Evolutionary conservation across 2,888 invertebrate species (phyloP), one percentile per base, ranked within the genome.

Genomic region (Buathra laborator): DNA sequence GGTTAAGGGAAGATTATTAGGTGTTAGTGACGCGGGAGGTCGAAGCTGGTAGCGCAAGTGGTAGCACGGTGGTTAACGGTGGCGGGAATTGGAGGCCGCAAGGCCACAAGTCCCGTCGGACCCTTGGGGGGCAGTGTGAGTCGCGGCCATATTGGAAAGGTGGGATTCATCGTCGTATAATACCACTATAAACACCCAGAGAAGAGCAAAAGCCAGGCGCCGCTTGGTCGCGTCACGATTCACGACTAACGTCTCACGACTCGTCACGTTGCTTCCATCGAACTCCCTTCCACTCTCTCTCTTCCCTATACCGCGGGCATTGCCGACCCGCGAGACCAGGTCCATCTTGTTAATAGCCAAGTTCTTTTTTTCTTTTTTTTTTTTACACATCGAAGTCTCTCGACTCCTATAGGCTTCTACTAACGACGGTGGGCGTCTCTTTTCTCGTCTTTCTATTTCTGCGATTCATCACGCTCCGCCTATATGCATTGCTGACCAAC

Each of bases 311-410:
- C 64, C 56, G 56, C 19, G 19, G 53, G 86, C 81, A 77, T 66
- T 62, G 76, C 84, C 81, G 81, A 81, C 62, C 70, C 44, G 70
- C 66, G 77, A 71, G 59, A 70, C 68, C 68, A 67, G 84, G 83
- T 90, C 91, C 90, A 82, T 86, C 86, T 84, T 84, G 86, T 85
- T 86, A 83, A 84, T 82, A 85, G 85, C 83, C 81, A 72, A 74
- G 80, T 62, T 53, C 77, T 83, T 81, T 81, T 67, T 78, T 70
- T 62, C 59, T 29, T 53, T 67, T 78, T 75, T 62, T 67, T 44
- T 74, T 59, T 51, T 43, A 44, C 59, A 62, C 59, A 56, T 76
- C 80, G 46, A 72, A 72, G 81, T 72, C 53, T 32, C 81, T 72
- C 67, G 75, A 68, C 56, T 72, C 81, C 82, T 72, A 86, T 86